Evolutionary conservation across 2,797 vertebrate genomes (phyloP), one percentile per base, ranked within the genome.

Genomic region (Pitangus sulphuratus): DNA sequence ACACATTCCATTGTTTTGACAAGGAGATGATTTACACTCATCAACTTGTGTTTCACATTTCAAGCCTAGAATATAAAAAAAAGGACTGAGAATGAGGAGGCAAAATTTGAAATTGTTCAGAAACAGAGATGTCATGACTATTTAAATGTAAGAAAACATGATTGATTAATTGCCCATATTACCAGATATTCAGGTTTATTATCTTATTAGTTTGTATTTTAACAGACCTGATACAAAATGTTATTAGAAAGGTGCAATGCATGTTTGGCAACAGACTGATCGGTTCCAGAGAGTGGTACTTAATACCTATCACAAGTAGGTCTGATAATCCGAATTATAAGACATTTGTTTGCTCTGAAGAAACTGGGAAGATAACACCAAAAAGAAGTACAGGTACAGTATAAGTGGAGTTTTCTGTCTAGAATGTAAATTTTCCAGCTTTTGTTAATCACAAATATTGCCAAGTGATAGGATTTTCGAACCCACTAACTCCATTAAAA

Each of bases 41-140:
- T 99, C 98, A 54, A 99, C 97, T 97, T 99, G 98, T 44, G 98
- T 97, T 97, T 99, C 99, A 98, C 99, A 99, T 95, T 99, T 99
- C 75, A 99, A 99, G 87, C 99, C 99, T 99, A 96, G 60, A 97
- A 97, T 10, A 51, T 19, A 97, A 96, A 95, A 69, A 65, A 95
- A 94, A 90, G 39, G 53, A 88, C 21, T 58, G 47, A 87, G 57
- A 90, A 79, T 8, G 82, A 11, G 16, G 56, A 89, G 5, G 40
- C 8, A 81, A 85, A 81, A 51, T 33, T 25, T 47, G 22, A 60
- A 64, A 30, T 45, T 74, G 7, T 61, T 83, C 47, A 68, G 35
- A 86, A 84, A 88, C 20, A 39, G 0, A 26, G 6, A 70, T 54
- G 11, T n/a, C 45, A 64, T 12, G 25, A 66, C 16, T 77, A 54